phyloP scores from a whole-genome alignment of 2,113 vertebrate genomes.

The Tachycineta bicolor region DNA sequence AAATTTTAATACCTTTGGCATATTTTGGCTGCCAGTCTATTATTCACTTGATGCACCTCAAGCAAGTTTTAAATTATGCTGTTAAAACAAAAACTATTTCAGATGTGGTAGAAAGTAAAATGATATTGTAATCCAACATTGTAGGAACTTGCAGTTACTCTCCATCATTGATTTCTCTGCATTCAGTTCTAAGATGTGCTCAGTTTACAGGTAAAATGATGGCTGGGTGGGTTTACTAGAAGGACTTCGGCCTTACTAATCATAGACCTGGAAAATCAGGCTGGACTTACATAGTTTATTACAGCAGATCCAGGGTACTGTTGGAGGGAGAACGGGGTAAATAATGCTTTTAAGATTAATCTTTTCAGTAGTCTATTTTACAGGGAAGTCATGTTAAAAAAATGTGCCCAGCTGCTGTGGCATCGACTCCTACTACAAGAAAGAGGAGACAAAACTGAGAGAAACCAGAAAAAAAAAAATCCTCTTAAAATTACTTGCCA shows the following conservation, averaged over 20 bases:
- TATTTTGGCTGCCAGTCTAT: conserved; percentile 43
- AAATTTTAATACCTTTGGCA: conserved; percentile 29
- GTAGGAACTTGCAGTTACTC: neutral
- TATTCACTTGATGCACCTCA: conserved; percentile 2
- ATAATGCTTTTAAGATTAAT: neutral
- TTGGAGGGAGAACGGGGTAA: neutral
- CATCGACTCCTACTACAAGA: neutral
- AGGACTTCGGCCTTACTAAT: neutral
- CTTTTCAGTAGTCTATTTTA: neutral
- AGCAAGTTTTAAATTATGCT: conserved; percentile 37
- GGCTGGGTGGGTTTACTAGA: neutral
- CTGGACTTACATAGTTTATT: neutral
- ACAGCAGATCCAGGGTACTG: neutral
- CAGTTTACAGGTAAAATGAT: neutral
- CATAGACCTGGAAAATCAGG: neutral
- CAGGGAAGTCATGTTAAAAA: neutral
- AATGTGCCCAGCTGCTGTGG: neutral
- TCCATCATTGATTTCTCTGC: neutral
- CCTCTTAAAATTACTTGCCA: neutral
- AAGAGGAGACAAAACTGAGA: neutral
- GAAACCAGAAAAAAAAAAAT: neutral
- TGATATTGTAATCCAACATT: conserved; percentile 14
- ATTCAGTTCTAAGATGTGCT: neutral
- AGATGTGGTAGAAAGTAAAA: neutral
- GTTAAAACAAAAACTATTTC: conserved; percentile 40